These are phyloP conservation scores for Sussaba pulchella DNA, from an alignment of 2,888 invertebrate genomes.

Conservation along the genomic window DNA sequence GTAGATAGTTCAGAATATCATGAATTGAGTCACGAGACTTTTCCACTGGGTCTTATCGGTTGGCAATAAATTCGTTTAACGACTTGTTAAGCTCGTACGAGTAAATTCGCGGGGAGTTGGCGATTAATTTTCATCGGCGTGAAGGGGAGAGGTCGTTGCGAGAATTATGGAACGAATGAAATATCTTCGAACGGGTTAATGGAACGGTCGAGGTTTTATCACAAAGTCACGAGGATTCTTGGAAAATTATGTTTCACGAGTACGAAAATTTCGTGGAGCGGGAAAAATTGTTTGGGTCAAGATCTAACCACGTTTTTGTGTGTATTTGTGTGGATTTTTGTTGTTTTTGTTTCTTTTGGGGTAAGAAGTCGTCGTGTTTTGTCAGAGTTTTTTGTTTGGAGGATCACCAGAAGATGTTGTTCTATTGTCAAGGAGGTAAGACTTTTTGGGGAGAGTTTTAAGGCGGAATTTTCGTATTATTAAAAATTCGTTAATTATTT, in stretches of 20 bases:
- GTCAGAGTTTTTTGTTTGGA: background rate
- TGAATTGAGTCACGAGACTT: slow-evolving; percentile 58
- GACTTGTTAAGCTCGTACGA: slow-evolving; percentile 75
- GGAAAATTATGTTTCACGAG: slow-evolving; percentile 41
- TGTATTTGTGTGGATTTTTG: background rate
- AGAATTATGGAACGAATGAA: slow-evolving; percentile 35
- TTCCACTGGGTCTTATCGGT: slow-evolving; percentile 49
- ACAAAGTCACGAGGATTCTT: slow-evolving; percentile 55
- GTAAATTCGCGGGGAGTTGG: slow-evolving; percentile 79
- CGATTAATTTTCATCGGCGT: slow-evolving; percentile 63
- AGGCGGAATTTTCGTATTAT: no score
- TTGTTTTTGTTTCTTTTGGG: background rate
- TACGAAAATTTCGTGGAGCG: background rate
- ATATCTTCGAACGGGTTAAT: slow-evolving; percentile 55
- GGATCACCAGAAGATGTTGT: no score
- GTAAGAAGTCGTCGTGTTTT: slow-evolving; percentile 14
- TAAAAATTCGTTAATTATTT: no score
- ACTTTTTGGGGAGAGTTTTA: no score
- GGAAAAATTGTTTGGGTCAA: slow-evolving; percentile 35
- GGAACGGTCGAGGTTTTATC: slow-evolving; percentile 13
- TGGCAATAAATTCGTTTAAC: slow-evolving; percentile 13
- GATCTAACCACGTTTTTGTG: slow-evolving; percentile 2
- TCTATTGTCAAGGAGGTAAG: no score
- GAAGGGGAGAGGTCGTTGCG: slow-evolving; percentile 62
- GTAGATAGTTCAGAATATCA: slow-evolving; percentile 18